Evolutionary conservation across 2,113 vertebrate species (phyloP), one percentile per base, ranked within the genome.

Genomic region (Odontophorus gujanensis): DNA sequence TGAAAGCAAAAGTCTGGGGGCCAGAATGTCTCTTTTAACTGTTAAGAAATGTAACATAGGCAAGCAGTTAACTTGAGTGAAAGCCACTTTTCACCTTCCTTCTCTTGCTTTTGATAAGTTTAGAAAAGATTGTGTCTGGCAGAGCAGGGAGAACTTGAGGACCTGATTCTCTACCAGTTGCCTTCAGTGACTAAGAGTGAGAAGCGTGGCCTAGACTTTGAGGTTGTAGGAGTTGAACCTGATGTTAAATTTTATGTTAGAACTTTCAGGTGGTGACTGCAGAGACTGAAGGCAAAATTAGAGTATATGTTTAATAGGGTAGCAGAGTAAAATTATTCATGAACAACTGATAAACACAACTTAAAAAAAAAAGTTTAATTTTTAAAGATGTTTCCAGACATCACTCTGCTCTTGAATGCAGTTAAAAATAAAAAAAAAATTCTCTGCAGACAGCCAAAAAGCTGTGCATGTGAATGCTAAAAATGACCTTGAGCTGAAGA

Each of bases 381-480:
- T 75, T 86, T 87, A 32, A 94, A 90, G 83, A 73, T 76, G 86
- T 92, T 96, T 92, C 81, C 53, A 95, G 85, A 81, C 65, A 91
- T 91, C 34, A 34, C 72, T 85, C 91, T 83, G 38, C 76, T 93
- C 91, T 92, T 85, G 90, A 92, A 90, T 73, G 69, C 74, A 92
- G 66, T 92, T 82, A 0, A 34, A 91, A n/a, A n/a, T n/a, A 92
- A 92, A 62, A 88, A 93, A 91, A 62, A 36, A 66, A 62, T 14
- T 89, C 65, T 93, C 78, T 95, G 91, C 79, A 91, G 89, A 93
- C 79, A 94, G 94, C 87, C 94, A 94, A 81, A 93, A 95, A 93
- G 76, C 93, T 95, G 57, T 92, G 94, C 80, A 86, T 93, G 57
- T 92, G 95, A 92, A 95, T 96, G 87, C 87, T 95, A 92, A 96